Evolutionary conservation across 2,888 invertebrate genomes (phyloP).

Genomic region (Stratiomys singularior): DNA sequence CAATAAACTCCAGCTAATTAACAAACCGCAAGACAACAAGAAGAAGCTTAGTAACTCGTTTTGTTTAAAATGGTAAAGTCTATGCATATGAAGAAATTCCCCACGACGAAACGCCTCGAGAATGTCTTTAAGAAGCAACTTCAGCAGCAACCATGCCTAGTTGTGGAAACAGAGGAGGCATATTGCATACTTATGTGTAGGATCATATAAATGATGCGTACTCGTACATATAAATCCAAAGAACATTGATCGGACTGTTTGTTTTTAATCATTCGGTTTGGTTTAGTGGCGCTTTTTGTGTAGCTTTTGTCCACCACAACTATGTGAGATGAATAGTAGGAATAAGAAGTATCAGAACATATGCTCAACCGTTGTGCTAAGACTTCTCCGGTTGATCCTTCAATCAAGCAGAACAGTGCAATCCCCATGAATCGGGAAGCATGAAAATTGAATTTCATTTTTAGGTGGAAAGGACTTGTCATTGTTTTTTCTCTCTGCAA

Average conservation of each 20-base stretch:
- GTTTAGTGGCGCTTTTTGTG: neutral
- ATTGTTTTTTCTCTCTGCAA: too few species aligned
- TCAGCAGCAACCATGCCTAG: too few species aligned
- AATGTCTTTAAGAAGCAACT: slow-evolving; percentile 1
- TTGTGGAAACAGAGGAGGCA: neutral
- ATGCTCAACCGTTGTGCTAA: too few species aligned
- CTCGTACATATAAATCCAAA: neutral
- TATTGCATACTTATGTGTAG: neutral
- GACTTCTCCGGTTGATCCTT: too few species aligned
- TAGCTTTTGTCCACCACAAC: neutral
- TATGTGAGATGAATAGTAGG: neutral
- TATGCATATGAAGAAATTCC: slow-evolving; percentile 24
- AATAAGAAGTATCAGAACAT: neutral
- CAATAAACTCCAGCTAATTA: slow-evolving; percentile 43
- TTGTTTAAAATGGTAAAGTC: slow-evolving; percentile 13
- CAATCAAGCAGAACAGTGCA: too few species aligned
- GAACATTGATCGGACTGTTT: slow-evolving; percentile 31
- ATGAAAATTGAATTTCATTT: too few species aligned
- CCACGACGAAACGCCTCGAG: slow-evolving; percentile 12
- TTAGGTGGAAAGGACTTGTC: too few species aligned
- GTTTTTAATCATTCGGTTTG: slow-evolving; percentile 33
- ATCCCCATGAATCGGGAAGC: too few species aligned
- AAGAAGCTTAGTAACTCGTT: slow-evolving; percentile 18
- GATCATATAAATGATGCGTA: neutral
- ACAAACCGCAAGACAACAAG: slow-evolving; percentile 36